phyloP scores from a whole-genome alignment of 2,113 vertebrate genomes.

The Lasiurus borealis region DNA sequence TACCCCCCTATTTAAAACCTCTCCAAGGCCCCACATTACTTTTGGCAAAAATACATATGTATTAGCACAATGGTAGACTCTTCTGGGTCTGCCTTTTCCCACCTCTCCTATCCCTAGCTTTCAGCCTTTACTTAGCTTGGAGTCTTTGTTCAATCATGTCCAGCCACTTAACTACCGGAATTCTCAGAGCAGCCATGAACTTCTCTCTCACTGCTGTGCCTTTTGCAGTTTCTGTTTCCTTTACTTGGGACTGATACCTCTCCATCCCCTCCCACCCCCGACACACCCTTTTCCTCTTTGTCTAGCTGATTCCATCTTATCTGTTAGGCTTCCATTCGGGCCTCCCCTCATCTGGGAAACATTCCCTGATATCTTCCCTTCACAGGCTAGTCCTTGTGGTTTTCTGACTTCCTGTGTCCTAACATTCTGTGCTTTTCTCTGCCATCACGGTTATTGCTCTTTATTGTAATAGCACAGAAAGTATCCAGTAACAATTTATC shows the following conservation, averaged over 20 bases:
- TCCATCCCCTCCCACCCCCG: background rate
- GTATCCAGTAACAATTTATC: background rate
- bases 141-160: background rate
- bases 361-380: background rate
- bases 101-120: background rate
- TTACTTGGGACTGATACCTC: background rate
- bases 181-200: background rate
- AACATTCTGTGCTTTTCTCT: background rate
- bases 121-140: background rate
- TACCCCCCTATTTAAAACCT: slow-evolving; percentile 26
- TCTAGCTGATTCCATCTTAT: background rate
- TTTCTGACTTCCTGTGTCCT: background rate
- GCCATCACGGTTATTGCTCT: background rate
- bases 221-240: background rate
- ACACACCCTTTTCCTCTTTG: background rate
- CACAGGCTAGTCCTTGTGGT: background rate
- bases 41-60: background rate
- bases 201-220: background rate
- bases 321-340: background rate
- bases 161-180: background rate
- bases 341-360: background rate
- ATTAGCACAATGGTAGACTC: background rate
- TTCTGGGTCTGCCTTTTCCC: background rate
- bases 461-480: background rate
- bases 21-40: background rate